These are phyloP conservation scores for Bolinopsis microptera DNA, from an alignment of 37 sponge, comb jelly and placozoan genomes.

Conservation along the genomic window DNA sequence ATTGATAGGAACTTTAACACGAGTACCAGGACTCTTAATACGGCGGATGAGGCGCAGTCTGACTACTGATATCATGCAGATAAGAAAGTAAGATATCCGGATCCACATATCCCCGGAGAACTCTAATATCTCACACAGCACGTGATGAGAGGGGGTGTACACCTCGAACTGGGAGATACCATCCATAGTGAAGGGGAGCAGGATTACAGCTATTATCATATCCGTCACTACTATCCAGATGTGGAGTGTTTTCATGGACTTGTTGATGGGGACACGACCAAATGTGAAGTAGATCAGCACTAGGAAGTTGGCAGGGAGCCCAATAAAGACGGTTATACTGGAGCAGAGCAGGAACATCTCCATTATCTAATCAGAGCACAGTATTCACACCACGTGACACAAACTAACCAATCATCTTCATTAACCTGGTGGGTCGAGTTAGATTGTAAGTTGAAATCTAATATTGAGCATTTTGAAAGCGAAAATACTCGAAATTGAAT, in stretches of 20 bases:
- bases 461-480: no score
- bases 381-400: no score
- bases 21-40: not conserved
- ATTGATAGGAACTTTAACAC: not conserved
- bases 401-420: no score
- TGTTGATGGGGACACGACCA: not conserved
- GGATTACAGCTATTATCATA: not conserved
- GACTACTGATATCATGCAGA: not conserved
- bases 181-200: slow-evolving; percentile 14
- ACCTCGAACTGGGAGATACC: not conserved
- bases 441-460: no score
- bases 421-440: no score
- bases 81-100: not conserved
- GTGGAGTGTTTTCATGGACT: slow-evolving; percentile 24
- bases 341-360: not conserved
- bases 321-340: not conserved
- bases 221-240: not conserved
- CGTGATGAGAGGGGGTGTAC: not conserved
- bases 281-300: slow-evolving; percentile 3
- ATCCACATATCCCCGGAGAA: not conserved
- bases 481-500: no score
- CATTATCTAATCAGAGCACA: not conserved
- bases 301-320: not conserved
- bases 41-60: not conserved
- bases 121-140: not conserved